phyloP scores from a whole-genome alignment of 2,113 vertebrate genomes.

The Datnioides undecimradiatus region DNA sequence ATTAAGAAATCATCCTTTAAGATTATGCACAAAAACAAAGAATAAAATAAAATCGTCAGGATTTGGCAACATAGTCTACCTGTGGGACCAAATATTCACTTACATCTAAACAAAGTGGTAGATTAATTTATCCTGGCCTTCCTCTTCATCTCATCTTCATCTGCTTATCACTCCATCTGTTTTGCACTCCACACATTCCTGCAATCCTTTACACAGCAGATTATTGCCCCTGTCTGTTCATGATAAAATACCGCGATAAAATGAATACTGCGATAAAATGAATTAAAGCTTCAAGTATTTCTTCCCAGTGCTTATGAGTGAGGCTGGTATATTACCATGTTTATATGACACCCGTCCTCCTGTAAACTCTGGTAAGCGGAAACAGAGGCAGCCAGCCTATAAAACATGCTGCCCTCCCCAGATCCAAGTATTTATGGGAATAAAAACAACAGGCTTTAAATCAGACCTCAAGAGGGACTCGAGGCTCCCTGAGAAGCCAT shows the following conservation, averaged over 20 bases:
- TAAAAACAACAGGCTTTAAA: conserved; percentile 84
- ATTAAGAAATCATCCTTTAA: background rate
- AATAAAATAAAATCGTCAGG: background rate
- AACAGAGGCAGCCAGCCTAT: conserved; percentile 72
- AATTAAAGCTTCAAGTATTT: conserved; percentile 73
- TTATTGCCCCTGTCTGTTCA: conserved; percentile 65
- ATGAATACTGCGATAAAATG: conserved; percentile 65
- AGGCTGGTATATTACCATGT: conserved; percentile 81
- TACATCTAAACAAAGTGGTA: background rate
- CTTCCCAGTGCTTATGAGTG: conserved; percentile 71
- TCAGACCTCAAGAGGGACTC: conserved; percentile 71
- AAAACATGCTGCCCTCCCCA: conserved; percentile 75
- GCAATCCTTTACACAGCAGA: conserved; percentile 58
- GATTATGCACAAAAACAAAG: background rate
- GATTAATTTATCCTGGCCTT: background rate
- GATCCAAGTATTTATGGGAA: conserved; percentile 79
- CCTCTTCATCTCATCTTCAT: conserved; percentile 36
- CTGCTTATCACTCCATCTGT: conserved; percentile 45
- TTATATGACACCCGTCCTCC: conserved; percentile 82
- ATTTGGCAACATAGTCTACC: background rate
- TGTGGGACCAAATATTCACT: background rate
- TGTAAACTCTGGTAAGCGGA: conserved; percentile 77
- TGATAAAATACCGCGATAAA: conserved; percentile 70
- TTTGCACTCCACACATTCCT: conserved; percentile 26
- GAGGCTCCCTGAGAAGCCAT: conserved; percentile 22